Percentiles rank a stretch among this genome's conserved stretches.
phyloP scores from a whole-genome alignment of 2,113 vertebrate genomes.

The Antidorcas marsupialis region DNA sequence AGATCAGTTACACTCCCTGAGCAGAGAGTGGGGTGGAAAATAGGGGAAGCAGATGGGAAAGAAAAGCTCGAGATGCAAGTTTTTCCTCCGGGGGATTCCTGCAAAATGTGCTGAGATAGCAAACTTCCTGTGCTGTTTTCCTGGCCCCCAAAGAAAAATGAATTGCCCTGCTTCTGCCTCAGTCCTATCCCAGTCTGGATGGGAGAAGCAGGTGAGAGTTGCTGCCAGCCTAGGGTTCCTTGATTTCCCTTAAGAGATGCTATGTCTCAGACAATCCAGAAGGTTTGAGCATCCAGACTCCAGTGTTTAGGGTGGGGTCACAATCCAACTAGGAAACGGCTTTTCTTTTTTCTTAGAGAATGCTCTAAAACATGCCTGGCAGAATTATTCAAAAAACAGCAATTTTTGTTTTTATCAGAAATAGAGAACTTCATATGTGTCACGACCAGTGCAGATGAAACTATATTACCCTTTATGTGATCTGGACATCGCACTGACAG shows the following conservation, averaged over 20 bases:
- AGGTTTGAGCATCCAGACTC: neutral
- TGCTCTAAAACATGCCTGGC: neutral
- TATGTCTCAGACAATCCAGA: neutral
- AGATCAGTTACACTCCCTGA: neutral
- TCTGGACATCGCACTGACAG: neutral
- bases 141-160: neutral
- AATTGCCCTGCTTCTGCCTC: neutral
- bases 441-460: neutral
- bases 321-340: neutral
- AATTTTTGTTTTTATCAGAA: neutral
- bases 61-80: neutral
- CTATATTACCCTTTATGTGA: neutral
- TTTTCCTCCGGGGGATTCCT: neutral
- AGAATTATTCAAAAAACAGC: neutral
- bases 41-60: neutral
- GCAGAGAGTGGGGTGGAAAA: constrained; percentile 18
- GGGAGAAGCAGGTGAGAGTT: neutral
- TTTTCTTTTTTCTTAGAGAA: neutral
- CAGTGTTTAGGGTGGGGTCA: neutral
- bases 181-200: neutral
- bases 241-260: neutral
- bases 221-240: neutral
- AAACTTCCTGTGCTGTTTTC: constrained; percentile 2
- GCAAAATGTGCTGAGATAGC: neutral
- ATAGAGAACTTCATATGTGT: neutral